Conservation (phyloP, 2,113 vertebrate species). For the Erythrolamprus reginae region DNA sequence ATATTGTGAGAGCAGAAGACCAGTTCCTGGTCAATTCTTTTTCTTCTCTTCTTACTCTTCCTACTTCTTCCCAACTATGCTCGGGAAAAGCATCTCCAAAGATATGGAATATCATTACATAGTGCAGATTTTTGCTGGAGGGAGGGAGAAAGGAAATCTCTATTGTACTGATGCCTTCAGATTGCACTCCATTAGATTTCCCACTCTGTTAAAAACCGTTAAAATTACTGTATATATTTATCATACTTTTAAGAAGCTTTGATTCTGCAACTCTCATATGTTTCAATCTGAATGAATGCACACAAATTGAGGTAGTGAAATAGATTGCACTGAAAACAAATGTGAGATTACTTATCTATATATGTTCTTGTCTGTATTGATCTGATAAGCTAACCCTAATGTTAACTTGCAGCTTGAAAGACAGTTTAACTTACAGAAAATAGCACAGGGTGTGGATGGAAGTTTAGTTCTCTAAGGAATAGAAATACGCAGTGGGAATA, state of each 20-base stretch:
- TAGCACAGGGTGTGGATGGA: background rate
- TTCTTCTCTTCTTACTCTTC: background rate
- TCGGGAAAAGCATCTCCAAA: background rate
- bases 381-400: background rate
- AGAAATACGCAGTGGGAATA: background rate
- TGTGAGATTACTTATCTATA: background rate
- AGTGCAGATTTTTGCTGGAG: background rate
- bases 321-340: background rate
- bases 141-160: background rate
- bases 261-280: background rate
- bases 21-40: background rate
- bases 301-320: background rate
- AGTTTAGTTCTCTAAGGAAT: background rate
- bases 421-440: background rate
- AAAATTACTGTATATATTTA: background rate
- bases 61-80: background rate
- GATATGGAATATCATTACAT: background rate
- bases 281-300: background rate
- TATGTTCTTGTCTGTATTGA: background rate
- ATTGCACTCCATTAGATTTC: background rate
- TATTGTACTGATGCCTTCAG: background rate
- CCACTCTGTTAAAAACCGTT: background rate
- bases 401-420: background rate
- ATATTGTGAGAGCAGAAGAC: background rate
- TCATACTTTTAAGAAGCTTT: background rate